These are phyloP conservation scores for Rhagonycha lutea DNA, from an alignment of 2,888 invertebrate genomes.

Conservation along the genomic window DNA sequence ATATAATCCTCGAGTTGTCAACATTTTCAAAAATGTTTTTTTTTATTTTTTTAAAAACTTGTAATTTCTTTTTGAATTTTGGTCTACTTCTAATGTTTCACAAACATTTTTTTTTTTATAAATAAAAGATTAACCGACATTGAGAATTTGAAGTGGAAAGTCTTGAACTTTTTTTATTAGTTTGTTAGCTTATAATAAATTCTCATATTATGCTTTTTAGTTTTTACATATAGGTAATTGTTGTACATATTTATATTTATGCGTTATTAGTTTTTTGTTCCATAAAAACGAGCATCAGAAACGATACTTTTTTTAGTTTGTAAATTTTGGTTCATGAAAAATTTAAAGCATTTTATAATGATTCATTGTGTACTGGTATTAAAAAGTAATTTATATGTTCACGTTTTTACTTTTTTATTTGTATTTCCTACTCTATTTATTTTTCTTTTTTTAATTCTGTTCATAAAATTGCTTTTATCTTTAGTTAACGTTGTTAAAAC, in stretches of 20 bases:
- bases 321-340: slow-evolving; percentile 51
- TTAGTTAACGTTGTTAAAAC: slow-evolving; percentile 28
- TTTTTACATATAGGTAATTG: background rate
- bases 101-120: background rate
- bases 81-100: background rate
- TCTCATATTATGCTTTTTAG: background rate
- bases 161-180: background rate
- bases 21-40: background rate
- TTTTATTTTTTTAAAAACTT: background rate
- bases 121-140: background rate
- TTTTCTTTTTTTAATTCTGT: slow-evolving; percentile 36
- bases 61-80: background rate
- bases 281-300: background rate
- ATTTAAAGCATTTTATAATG: slow-evolving; percentile 50
- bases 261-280: background rate
- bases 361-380: slow-evolving; percentile 55
- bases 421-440: slow-evolving; percentile 38
- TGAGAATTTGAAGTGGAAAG: background rate
- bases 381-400: slow-evolving; percentile 56
- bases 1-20: no score
- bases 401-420: slow-evolving; percentile 39
- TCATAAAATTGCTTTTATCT: slow-evolving; percentile 39
- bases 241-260: background rate
- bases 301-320: background rate
- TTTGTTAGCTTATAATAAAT: background rate